Conservation (phyloP, 2,888 invertebrate species). For the Ornithoptera priamus region DNA sequence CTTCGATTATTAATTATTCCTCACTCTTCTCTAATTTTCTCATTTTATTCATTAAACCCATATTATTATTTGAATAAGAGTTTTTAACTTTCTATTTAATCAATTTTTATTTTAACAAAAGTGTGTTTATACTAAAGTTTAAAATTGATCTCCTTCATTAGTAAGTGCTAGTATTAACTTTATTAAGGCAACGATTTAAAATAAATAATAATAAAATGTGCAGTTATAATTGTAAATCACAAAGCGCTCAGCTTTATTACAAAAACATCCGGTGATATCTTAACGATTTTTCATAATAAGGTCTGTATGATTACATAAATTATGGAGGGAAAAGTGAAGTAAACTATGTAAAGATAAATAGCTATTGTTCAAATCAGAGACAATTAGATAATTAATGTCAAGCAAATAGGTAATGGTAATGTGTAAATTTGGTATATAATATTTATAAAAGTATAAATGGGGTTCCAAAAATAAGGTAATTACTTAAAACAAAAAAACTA, state of each 20-base stretch:
- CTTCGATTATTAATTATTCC: too few species aligned
- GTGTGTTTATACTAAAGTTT: too few species aligned
- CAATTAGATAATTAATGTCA: not conserved
- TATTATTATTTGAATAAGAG: too few species aligned
- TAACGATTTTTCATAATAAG: constrained; percentile 16
- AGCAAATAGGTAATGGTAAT: not conserved
- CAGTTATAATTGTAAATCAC: constrained; percentile 16
- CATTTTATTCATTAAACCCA: too few species aligned
- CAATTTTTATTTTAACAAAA: too few species aligned
- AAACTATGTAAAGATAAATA: not conserved
- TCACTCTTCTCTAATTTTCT: too few species aligned
- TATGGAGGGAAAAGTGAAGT: not conserved
- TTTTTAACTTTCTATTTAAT: too few species aligned
- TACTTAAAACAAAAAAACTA: not conserved
- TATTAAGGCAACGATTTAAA: not conserved
- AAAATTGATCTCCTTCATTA: too few species aligned
- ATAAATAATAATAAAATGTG: not conserved
- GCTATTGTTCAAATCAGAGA: not conserved
- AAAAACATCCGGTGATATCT: constrained; percentile 18
- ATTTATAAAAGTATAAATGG: not conserved
- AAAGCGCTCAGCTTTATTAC: constrained; percentile 18
- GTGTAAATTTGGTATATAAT: not conserved
- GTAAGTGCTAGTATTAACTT: not conserved
- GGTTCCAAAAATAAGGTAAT: not conserved
- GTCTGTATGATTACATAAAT: constrained; percentile 16